Conservation (phyloP, 2,113 vertebrate genomes). For the Archilochus colubris region DNA sequence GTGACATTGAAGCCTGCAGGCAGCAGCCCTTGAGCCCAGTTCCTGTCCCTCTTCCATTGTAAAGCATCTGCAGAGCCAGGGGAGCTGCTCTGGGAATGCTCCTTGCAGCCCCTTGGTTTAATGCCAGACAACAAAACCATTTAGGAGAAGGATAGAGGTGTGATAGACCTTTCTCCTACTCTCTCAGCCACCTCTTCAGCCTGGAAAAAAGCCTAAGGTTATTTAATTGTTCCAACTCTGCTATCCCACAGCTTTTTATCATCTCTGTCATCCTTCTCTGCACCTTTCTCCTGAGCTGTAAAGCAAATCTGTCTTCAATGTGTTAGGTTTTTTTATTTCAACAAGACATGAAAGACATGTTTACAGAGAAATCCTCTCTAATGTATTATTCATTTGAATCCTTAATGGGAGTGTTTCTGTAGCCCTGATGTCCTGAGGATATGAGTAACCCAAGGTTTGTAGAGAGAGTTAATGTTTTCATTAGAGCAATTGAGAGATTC, state of each 20-base stretch:
- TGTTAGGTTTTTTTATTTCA: no score
- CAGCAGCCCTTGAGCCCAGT: neutral
- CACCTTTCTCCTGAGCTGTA: neutral
- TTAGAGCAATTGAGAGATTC: neutral
- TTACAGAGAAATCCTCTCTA: constrained; percentile 41
- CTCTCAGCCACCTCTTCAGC: neutral
- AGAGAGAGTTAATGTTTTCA: neutral
- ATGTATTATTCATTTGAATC: constrained; percentile 65
- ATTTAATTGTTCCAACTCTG: neutral
- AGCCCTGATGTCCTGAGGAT: neutral
- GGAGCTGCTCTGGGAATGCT: neutral
- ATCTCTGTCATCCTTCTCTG: neutral
- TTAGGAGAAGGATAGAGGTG: neutral
- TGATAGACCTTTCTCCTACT: neutral
- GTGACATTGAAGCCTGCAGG: neutral
- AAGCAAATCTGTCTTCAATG: constrained; percentile 26
- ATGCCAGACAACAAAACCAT: neutral
- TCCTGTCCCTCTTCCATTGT: neutral
- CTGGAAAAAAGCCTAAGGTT: neutral
- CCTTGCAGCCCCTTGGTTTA: neutral
- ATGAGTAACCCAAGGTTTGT: neutral
- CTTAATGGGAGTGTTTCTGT: constrained; percentile 22
- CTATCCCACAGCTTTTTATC: neutral
- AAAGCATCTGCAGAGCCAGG: neutral
- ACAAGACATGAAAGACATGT: constrained; percentile 39